phyloP scores from a whole-genome alignment of 2,888 invertebrate species.

The Harpagoxenus sublaevis region DNA sequence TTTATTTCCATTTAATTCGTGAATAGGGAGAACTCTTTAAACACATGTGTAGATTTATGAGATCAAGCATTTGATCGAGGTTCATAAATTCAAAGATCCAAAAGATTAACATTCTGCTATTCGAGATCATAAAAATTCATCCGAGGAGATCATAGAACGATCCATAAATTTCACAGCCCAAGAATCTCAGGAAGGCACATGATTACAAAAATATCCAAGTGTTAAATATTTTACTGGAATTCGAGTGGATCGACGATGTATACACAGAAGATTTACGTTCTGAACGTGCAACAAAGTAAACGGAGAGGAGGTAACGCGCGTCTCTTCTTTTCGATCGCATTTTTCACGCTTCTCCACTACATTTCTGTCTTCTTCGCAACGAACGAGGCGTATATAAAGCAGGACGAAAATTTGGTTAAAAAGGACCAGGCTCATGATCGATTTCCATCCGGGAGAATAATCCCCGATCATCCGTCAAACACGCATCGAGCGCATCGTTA shows the following conservation, averaged over 20 bases:
- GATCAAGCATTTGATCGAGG: background rate
- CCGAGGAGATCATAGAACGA: conserved; percentile 8
- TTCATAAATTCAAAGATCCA: conserved; percentile 32
- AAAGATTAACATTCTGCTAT: conserved; percentile 22
- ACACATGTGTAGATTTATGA: background rate
- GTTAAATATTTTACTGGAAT: background rate
- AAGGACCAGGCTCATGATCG: background rate
- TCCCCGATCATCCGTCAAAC: conserved; percentile 27
- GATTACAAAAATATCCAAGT: conserved; percentile 9
- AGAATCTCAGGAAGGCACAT: background rate
- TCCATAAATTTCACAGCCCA: background rate
- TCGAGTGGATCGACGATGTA: background rate
- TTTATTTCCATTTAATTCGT: background rate
- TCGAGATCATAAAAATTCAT: background rate
- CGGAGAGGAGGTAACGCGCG: background rate
- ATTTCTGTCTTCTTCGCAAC: background rate
- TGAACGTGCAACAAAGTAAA: background rate
- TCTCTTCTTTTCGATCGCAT: background rate
- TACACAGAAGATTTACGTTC: background rate
- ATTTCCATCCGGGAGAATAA: background rate
- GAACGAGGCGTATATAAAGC: background rate
- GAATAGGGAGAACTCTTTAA: background rate
- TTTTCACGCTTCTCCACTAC: background rate
- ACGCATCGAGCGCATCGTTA: background rate
- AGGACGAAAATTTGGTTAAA: background rate